Evolutionary conservation across 2,797 vertebrate species (phyloP).

Genomic region (Xerus rutilus): DNA sequence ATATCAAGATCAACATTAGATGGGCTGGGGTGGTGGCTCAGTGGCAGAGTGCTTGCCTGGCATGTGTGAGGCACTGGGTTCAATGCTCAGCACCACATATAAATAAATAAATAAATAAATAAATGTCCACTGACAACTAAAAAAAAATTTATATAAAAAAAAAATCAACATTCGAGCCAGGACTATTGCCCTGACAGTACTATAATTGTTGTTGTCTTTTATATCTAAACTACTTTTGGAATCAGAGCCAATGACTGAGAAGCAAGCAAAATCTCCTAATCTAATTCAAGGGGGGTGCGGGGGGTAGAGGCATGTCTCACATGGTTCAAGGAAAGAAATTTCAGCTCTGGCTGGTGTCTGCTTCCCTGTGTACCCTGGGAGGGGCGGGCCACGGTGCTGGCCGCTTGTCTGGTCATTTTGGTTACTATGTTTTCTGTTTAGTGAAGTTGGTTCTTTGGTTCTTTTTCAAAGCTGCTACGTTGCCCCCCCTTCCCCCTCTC

Average conservation of each 20-base stretch:
- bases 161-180: neutral
- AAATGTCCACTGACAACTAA: too few relatives aligned
- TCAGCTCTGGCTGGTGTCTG: neutral
- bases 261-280: neutral
- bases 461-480: neutral
- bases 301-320: accelerated
- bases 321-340: neutral
- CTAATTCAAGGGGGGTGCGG: accelerated
- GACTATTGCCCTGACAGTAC: accelerated
- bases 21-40: too few relatives aligned
- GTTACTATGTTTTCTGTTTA: neutral
- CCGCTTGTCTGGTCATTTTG: neutral
- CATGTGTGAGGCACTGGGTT: too few relatives aligned
- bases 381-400: neutral
- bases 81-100: too few relatives aligned
- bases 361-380: neutral
- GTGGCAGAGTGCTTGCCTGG: too few relatives aligned
- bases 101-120: too few relatives aligned
- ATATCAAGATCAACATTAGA: neutral
- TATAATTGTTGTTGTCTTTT: neutral
- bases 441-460: neutral
- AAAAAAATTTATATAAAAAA: too few relatives aligned
- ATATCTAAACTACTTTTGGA: neutral
- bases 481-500: too few relatives aligned
- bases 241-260: neutral